Evolutionary conservation across 2,888 invertebrate genomes (phyloP), one percentile per base, ranked within the genome.

Genomic region (Ischnura elegans): DNA sequence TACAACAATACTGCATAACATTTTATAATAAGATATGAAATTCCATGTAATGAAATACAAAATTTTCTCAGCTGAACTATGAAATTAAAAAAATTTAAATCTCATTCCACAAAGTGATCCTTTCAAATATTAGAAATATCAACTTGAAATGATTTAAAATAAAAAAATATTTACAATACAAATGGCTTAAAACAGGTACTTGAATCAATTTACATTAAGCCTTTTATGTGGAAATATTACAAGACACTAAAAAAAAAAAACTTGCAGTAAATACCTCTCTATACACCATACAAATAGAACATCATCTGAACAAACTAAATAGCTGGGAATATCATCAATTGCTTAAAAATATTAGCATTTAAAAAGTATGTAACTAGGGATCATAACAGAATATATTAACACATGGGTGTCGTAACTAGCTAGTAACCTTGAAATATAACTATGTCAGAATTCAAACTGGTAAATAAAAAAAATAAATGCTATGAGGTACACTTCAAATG

Each of bases 401-500:
- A 51, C 13, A 51, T 61, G n/a, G n/a, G n/a, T n/a, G n/a, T n/a
- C n/a, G n/a, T 61, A 0, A 36, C 29, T 76, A 16, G 10, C 36
- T 76, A 36, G 76, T 5, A 76, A 2, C 36, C 10, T 76, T 76
- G 13, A 76, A 29, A 36, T 10, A 76, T 36, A 76, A 19, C 76
- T 25, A 76, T 16, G 76, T 25, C 45, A 45, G 21, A 45, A n/a
- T 46, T 46, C n/a, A n/a, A n/a, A 45, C 21, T 47, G 47, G 13
- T 8, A 47, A 47, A 47, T 47, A 13, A 47, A 47, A 47, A 47
- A 47, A 47, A n/a, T n/a, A 47, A 47, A 47, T 10, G 19, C 51
- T 25, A 25, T 86, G 46, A 86, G 86, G 46, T n/a, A 86, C 46
- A 46, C 86, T 46, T 46, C 46, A 76, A 86, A 86, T 86, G 86